Conservation (phyloP, 2,888 invertebrate genomes). For the Drosophila fulvimacula region DNA sequence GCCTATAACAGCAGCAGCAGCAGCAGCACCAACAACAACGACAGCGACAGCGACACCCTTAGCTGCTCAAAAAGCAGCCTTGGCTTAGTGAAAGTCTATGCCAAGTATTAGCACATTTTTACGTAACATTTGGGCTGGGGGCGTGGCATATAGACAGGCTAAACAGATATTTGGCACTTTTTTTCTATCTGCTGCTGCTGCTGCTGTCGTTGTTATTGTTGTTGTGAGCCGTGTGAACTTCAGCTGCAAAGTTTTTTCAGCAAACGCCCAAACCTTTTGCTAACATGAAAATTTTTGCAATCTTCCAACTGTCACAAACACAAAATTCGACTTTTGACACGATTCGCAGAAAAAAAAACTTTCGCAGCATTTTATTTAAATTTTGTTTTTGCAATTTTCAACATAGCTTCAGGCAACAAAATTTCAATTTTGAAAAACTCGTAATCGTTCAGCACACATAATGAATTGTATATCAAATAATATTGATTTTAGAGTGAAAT, state of each 20-base stretch:
- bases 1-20: constrained; percentile 23
- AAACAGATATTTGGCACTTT: constrained; percentile 40
- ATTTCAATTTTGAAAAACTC: neutral
- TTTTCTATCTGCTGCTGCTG: neutral
- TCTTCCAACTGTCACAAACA: constrained; percentile 70
- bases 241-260: constrained; percentile 34
- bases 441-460: neutral
- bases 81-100: constrained; percentile 47
- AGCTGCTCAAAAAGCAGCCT: constrained; percentile 32
- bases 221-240: constrained; percentile 55
- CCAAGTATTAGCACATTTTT: constrained; percentile 60
- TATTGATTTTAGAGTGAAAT: neutral
- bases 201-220: constrained; percentile 9
- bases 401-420: neutral
- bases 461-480: neutral
- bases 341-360: constrained; percentile 30
- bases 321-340: constrained; percentile 57
- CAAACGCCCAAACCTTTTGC: constrained; percentile 49
- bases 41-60: constrained; percentile 13
- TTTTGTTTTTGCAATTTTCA: constrained; percentile 11
- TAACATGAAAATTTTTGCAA: constrained; percentile 55
- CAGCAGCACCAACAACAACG: constrained; percentile 26
- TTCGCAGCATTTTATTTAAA: constrained; percentile 39
- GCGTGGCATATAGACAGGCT: constrained; percentile 37
- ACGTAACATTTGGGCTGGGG: constrained; percentile 16